phyloP scores from a whole-genome alignment of 1,140 invertebrate genomes.

The Dendrolimus kikuchii region DNA sequence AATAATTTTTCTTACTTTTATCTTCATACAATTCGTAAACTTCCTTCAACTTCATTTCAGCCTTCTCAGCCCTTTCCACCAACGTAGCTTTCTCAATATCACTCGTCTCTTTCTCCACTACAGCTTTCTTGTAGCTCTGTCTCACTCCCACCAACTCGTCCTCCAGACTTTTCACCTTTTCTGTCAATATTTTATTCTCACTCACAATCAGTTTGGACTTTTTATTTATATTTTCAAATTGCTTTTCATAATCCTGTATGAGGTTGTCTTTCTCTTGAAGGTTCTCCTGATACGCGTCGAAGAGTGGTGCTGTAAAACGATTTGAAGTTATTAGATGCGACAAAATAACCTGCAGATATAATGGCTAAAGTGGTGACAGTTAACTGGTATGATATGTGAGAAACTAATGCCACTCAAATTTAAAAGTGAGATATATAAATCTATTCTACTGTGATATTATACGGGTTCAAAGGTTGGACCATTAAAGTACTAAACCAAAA shows the following conservation, averaged over 20 bases:
- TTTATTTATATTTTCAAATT: constrained; percentile 75
- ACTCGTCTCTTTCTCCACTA: constrained; percentile 71
- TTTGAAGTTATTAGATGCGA: too few relatives aligned
- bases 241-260: constrained; percentile 75
- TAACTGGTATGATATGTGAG: too few relatives aligned
- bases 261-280: constrained; percentile 78
- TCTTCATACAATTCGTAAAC: constrained; percentile 76
- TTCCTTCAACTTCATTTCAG: constrained; percentile 76
- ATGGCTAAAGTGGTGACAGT: too few relatives aligned
- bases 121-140: constrained; percentile 53
- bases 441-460: too few relatives aligned
- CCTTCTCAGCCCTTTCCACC: constrained; percentile 67
- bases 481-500: too few relatives aligned
- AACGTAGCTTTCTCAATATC: constrained; percentile 76
- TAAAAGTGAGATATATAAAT: too few relatives aligned
- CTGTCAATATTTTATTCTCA: constrained; percentile 76
- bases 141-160: constrained; percentile 72
- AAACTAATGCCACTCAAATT: too few relatives aligned
- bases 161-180: constrained; percentile 60
- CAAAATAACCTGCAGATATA: too few relatives aligned
- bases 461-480: too few relatives aligned
- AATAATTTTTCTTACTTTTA: constrained; percentile 59
- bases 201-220: constrained; percentile 75
- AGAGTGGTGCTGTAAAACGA: constrained; percentile 67
- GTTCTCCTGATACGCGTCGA: constrained; percentile 80